Evolutionary conservation across 2,888 invertebrate species (phyloP).

Genomic region (Vesta saturnalis): DNA sequence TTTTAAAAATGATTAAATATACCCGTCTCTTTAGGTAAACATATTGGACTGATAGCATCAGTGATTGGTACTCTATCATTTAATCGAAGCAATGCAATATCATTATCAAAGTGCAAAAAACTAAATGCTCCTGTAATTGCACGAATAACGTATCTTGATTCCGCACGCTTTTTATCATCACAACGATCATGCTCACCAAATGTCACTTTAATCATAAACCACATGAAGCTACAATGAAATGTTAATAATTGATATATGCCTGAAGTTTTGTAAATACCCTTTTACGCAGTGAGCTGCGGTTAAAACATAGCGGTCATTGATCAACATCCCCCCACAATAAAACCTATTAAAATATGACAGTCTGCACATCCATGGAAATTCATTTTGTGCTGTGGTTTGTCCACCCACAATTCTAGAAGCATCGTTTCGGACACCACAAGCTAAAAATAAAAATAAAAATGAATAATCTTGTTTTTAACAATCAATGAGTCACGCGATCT

Average conservation of each 20-base stretch:
- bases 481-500: neutral
- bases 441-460: constrained; percentile 61
- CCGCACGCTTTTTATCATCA: constrained; percentile 75
- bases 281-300: constrained; percentile 92
- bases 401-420: constrained; percentile 86
- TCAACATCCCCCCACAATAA: constrained; percentile 89
- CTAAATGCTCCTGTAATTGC: constrained; percentile 84
- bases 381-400: constrained; percentile 76
- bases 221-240: constrained; percentile 78
- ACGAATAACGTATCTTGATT: constrained; percentile 81
- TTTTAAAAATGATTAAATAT: constrained; percentile 26
- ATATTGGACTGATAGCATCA: constrained; percentile 83
- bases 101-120: constrained; percentile 87
- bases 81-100: constrained; percentile 83
- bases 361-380: constrained; percentile 91
- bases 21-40: constrained; percentile 77
- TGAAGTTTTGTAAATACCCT: constrained; percentile 67
- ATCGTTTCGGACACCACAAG: constrained; percentile 86
- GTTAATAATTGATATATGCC: neutral
- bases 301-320: constrained; percentile 88
- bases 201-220: constrained; percentile 92
- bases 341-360: constrained; percentile 88
- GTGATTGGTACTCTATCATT: constrained; percentile 84
- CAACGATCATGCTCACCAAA: constrained; percentile 90
- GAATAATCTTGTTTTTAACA: neutral